A percentile compares a stretch with the other conserved stretches of the same genome.
These are phyloP conservation scores for Tokudaia tokunoshimensis DNA, from an alignment of 2,797 vertebrate species.

Conservation along the genomic window DNA sequence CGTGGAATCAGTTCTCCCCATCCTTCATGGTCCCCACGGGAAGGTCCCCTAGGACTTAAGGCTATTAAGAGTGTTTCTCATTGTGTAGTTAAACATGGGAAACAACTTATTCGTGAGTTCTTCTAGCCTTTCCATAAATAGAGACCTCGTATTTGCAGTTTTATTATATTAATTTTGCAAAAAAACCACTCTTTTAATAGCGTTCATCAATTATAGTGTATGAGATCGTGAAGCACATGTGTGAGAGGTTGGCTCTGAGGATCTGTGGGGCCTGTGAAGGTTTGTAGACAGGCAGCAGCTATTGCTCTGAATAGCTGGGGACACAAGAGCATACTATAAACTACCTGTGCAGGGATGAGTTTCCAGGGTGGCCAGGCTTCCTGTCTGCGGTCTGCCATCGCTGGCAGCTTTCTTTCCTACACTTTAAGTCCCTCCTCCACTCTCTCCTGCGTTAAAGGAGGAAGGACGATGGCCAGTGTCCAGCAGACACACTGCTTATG, in stretches of 20 bases:
- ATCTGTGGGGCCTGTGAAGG: not conserved
- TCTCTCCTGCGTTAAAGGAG: not conserved
- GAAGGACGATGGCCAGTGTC: not conserved
- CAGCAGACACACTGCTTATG: not conserved
- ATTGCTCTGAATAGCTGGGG: not conserved
- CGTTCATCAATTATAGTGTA: constrained; percentile 17
- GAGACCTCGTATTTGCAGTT: not conserved
- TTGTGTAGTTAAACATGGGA: not conserved
- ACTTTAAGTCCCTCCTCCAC: not conserved
- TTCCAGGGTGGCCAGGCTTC: not conserved
- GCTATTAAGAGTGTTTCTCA: not conserved
- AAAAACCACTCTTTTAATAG: not conserved
- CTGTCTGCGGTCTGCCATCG: not conserved
- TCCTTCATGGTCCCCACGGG: not conserved
- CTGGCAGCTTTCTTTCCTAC: not conserved
- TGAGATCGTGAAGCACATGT: not conserved
- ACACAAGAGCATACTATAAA: not conserved
- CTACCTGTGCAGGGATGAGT: constrained; percentile 6
- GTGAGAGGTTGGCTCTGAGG: not conserved
- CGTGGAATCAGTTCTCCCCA: not conserved
- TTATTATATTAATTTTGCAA: constrained; percentile 53
- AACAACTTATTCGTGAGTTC: constrained; percentile 14
- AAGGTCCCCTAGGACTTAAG: not conserved
- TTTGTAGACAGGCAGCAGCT: not conserved
- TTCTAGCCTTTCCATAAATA: constrained; percentile 43